phyloP scores from a whole-genome alignment of 2,888 invertebrate species.

The Polyploca ridens region DNA sequence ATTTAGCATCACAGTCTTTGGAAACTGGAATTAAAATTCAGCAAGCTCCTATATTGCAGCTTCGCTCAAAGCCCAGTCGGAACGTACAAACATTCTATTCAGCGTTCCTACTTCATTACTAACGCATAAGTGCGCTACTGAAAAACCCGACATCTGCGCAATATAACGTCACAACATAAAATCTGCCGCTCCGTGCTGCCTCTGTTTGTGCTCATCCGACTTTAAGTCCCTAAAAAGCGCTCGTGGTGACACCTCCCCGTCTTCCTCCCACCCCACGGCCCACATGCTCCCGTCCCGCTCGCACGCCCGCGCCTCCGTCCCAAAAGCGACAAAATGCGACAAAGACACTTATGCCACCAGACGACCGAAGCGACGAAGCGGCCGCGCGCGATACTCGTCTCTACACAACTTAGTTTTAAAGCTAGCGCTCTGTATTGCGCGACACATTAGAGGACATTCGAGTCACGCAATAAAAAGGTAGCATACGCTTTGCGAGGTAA shows the following conservation, averaged over 20 bases:
- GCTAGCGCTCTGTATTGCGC: constrained; percentile 72
- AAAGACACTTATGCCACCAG: constrained; percentile 56
- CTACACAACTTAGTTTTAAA: constrained; percentile 62
- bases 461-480: constrained; percentile 44
- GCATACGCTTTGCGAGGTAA: constrained; percentile 33
- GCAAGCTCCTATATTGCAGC: constrained; percentile 18
- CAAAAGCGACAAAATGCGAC: constrained; percentile 78
- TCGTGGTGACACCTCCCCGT: constrained; percentile 80
- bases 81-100: constrained; percentile 26
- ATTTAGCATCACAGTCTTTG: constrained; percentile 14
- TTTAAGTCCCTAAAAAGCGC: constrained; percentile 76
- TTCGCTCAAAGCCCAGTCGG: constrained; percentile 23
- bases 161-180: constrained; percentile 62
- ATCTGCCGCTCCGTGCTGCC: constrained; percentile 61
- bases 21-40: constrained; percentile 13
- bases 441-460: constrained; percentile 82
- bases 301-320: constrained; percentile 63
- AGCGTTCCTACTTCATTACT: constrained; percentile 31
- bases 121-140: constrained; percentile 51
- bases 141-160: constrained; percentile 67
- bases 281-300: constrained; percentile 64
- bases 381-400: constrained; percentile 61
- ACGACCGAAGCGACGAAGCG: constrained; percentile 64
- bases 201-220: constrained; percentile 68
- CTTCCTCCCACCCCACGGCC: constrained; percentile 65